Base-by-base conservation (phyloP, 1,140 invertebrate species). In the Helicoverpa zea region DNA sequence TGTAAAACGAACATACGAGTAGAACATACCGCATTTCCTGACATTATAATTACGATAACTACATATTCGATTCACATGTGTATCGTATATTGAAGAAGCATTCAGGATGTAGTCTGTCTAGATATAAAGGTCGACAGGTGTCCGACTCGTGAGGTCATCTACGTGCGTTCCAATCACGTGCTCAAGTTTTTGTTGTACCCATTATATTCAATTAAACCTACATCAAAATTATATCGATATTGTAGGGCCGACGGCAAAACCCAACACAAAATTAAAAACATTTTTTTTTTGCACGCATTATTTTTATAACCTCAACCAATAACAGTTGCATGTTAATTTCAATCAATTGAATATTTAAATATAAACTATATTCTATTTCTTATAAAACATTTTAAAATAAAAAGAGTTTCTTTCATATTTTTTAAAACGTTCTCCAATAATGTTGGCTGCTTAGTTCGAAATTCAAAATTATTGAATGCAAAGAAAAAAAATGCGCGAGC, bases 71-170 rank as follows among this genome's bases (percentile, higher is more conserved):
- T 49, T 73, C 70, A 73, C 30, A 56, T 58, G 70, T 73, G 52
- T 52, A 35, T 54, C 58, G 61, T 54, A 35, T 74, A 76, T 75
- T 59, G 70, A 78, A 85, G 83, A 86, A 81, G 84, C 82, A 78
- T 83, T 78, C 84, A 89, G 86, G 87, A 89, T 90, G 79, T 89
- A 64, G 66, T 73, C 63, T 63, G 70, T 61, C 75, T 66, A 23
- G 70, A 52, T 54, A 54, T 87, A 89, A 89, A 92, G 90, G 91
- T 91, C 91, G 88, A 76, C 86, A 63, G 73, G 86, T 87, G 87
- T 92, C 91, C 89, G 91, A 83, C 81, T 88, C 23, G 84, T 92
- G 89, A 91, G 89, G 85, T 91, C 91, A 87, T 84, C 79, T 61
- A 54, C 63, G 84, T 84, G 83, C 86, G 86, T 85, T 81, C 68